Conservation (phyloP, 2,113 vertebrate genomes). For the Peromyscus maniculatus region DNA sequence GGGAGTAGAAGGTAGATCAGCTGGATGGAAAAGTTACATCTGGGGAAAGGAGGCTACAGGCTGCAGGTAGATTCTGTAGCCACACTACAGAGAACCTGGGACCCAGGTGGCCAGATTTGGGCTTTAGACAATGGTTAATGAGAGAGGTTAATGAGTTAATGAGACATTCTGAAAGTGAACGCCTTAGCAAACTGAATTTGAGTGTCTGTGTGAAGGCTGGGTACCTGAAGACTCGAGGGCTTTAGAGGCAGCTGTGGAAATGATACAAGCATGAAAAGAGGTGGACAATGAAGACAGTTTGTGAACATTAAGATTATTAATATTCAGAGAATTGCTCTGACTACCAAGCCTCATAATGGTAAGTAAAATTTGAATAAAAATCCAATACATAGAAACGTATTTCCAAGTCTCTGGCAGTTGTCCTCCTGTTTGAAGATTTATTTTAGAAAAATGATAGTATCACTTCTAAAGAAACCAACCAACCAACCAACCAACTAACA, state of each 20-base stretch:
- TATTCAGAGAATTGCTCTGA: neutral
- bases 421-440: constrained; percentile 1
- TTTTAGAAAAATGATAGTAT: neutral
- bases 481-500: neutral
- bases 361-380: constrained; percentile 48
- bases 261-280: neutral
- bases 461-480: neutral
- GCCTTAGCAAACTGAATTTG: neutral
- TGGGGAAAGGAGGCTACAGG: neutral
- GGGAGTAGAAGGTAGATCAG: neutral
- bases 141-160: neutral
- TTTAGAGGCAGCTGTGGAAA: neutral
- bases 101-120: neutral
- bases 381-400: neutral
- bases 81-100: neutral
- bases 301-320: neutral
- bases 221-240: neutral
- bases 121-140: neutral
- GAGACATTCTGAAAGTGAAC: neutral
- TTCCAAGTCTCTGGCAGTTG: constrained; percentile 4
- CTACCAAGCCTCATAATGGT: neutral
- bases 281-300: neutral
- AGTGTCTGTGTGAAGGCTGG: neutral
- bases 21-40: neutral
- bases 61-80: neutral